phyloP scores from a whole-genome alignment of 2,113 vertebrate species.

The Antennarius striatus region DNA sequence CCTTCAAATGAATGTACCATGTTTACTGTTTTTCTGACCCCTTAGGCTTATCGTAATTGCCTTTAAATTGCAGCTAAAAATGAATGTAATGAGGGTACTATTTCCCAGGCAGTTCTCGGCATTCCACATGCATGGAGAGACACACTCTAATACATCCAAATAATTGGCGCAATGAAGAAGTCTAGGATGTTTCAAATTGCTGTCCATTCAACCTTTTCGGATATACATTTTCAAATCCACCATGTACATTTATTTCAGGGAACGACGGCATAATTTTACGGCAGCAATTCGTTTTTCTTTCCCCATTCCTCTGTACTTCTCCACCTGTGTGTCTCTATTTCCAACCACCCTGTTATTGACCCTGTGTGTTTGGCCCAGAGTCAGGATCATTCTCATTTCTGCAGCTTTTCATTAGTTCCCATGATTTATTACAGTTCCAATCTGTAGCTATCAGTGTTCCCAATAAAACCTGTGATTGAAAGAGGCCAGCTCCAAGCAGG shows the following conservation, averaged over 20 bases:
- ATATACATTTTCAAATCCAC: constrained; percentile 23
- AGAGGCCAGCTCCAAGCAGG: constrained; percentile 37
- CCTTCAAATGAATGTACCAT: constrained; percentile 66
- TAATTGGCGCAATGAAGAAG: constrained; percentile 6
- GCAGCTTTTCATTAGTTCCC: constrained; percentile 68
- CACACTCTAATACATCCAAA: neutral
- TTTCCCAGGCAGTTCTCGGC: constrained; percentile 47
- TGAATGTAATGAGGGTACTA: constrained; percentile 66
- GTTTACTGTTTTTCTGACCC: constrained; percentile 69
- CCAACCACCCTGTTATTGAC: constrained; percentile 55
- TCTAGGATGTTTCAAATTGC: constrained; percentile 22
- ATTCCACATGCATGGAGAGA: constrained; percentile 13
- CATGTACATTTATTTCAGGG: constrained; percentile 32
- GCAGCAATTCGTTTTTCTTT: constrained; percentile 23
- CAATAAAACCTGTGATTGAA: constrained; percentile 54
- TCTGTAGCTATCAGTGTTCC: constrained; percentile 61
- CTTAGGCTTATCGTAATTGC: constrained; percentile 75
- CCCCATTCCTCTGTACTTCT: constrained; percentile 24
- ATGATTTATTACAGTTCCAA: constrained; percentile 62
- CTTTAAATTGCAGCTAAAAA: constrained; percentile 79
- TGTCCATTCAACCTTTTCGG: constrained; percentile 17
- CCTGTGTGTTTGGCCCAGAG: constrained; percentile 52
- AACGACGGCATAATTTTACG: constrained; percentile 18
- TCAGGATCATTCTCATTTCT: constrained; percentile 61
- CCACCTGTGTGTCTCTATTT: constrained; percentile 39